phyloP scores from a whole-genome alignment of 2,113 vertebrate species.

The Myrmecophaga tridactyla region DNA sequence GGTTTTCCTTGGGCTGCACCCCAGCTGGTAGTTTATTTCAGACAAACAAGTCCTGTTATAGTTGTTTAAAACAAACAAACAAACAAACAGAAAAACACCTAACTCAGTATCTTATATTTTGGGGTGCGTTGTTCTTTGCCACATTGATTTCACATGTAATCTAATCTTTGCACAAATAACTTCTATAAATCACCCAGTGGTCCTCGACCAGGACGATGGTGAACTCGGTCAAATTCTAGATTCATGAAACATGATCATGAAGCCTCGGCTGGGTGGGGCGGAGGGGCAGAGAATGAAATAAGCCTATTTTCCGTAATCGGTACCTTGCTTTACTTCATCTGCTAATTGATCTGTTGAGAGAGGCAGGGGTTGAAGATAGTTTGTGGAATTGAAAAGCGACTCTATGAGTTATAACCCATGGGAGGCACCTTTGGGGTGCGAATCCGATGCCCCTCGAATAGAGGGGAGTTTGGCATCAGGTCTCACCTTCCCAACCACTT shows the following conservation, averaged over 20 bases:
- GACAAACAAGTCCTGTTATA: constrained; percentile 53
- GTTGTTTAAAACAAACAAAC: neutral
- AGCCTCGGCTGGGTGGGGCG: constrained; percentile 49
- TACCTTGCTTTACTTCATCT: neutral
- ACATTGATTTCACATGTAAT: constrained; percentile 74
- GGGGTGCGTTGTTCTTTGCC: constrained; percentile 77
- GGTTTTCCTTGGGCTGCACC: neutral
- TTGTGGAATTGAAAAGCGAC: constrained; percentile 41
- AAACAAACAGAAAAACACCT: neutral
- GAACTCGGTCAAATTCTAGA: constrained; percentile 67
- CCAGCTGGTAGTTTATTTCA: constrained; percentile 60
- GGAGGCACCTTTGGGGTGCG: neutral
- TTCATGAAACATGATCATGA: constrained; percentile 15
- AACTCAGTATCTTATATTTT: constrained; percentile 75
- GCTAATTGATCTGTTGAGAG: neutral
- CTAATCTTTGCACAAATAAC: constrained; percentile 70
- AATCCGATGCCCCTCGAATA: neutral
- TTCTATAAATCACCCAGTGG: constrained; percentile 61
- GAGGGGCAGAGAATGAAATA: constrained; percentile 7
- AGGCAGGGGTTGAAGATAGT: constrained; percentile 59
- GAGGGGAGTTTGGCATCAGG: neutral
- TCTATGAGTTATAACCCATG: constrained; percentile 40
- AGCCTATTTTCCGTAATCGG: neutral
- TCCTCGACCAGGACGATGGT: constrained; percentile 60
- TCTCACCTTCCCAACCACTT: constrained; percentile 1